Percentiles rank a stretch among this genome's conserved stretches.
These are phyloP conservation scores for Nasonia longicornis DNA, from an alignment of 1,140 invertebrate genomes.

Conservation along the genomic window DNA sequence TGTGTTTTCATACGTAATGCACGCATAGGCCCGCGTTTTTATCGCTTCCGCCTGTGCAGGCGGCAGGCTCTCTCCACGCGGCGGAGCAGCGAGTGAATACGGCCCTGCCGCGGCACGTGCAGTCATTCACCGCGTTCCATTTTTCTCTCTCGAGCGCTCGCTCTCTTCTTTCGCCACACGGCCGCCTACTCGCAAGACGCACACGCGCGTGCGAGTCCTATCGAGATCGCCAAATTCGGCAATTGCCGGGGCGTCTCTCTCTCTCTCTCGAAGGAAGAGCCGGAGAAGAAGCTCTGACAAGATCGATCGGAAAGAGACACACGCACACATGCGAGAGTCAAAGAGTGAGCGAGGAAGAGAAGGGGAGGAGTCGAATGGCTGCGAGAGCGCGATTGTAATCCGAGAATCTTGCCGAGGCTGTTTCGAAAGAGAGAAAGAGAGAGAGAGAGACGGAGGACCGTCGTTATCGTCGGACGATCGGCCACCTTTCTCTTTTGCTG, in stretches of 20 bases:
- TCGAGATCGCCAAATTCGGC: slow-evolving; percentile 40
- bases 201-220: neutral
- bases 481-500: slow-evolving; percentile 50
- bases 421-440: neutral
- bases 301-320: slow-evolving; percentile 14
- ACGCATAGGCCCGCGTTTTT: neutral
- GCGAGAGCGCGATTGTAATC: slow-evolving; percentile 24
- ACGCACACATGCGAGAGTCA: neutral
- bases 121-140: slow-evolving; percentile 31
- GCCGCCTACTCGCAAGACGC: slow-evolving; percentile 4
- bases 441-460: neutral
- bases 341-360: neutral
- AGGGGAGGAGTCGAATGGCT: neutral
- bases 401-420: slow-evolving; percentile 55
- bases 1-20: slow-evolving; percentile 9
- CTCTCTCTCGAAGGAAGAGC: neutral
- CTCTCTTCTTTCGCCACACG: neutral
- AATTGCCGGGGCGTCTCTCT: slow-evolving; percentile 10
- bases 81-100: neutral
- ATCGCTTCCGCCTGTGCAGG: slow-evolving; percentile 8
- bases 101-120: neutral
- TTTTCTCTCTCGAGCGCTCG: neutral
- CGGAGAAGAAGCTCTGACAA: neutral
- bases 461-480: slow-evolving; percentile 30
- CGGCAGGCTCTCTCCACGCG: neutral